These are phyloP conservation scores for Cavia aperea DNA, from an alignment of 2,113 vertebrate genomes.

Conservation along the genomic window DNA sequence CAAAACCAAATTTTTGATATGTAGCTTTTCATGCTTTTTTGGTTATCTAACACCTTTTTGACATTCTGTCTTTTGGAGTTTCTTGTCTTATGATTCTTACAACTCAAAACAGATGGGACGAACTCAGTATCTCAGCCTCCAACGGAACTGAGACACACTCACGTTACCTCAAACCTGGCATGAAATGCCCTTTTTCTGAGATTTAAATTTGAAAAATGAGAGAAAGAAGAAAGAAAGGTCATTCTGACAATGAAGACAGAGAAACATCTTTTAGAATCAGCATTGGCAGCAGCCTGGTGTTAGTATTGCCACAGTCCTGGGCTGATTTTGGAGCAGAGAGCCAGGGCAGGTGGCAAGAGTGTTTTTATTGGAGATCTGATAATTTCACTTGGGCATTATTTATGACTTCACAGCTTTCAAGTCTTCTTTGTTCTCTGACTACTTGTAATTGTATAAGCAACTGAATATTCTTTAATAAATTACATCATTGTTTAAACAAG, in stretches of 20 bases:
- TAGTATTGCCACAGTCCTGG: rapidly evolving
- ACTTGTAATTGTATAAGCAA: neutral
- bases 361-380: neutral
- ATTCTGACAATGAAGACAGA: neutral
- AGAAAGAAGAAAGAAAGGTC: neutral
- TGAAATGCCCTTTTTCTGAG: neutral
- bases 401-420: neutral
- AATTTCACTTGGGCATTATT: neutral
- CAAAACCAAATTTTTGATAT: neutral
- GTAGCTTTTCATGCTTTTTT: neutral
- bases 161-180: neutral
- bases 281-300: neutral
- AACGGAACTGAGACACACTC: neutral
- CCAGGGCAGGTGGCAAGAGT: neutral
- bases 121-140: neutral
- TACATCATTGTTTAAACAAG: conserved; percentile 28
- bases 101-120: conserved; percentile 3
- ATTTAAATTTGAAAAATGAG: conserved; percentile 21
- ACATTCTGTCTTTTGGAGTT: neutral
- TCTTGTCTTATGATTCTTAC: neutral
- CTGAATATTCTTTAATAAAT: conserved; percentile 13
- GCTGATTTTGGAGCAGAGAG: neutral
- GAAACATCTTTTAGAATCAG: neutral
- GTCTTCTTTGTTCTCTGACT: neutral
- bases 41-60: neutral